Evolutionary conservation across 2,797 vertebrate species (phyloP).

Genomic region (Emydoidea blandingii): DNA sequence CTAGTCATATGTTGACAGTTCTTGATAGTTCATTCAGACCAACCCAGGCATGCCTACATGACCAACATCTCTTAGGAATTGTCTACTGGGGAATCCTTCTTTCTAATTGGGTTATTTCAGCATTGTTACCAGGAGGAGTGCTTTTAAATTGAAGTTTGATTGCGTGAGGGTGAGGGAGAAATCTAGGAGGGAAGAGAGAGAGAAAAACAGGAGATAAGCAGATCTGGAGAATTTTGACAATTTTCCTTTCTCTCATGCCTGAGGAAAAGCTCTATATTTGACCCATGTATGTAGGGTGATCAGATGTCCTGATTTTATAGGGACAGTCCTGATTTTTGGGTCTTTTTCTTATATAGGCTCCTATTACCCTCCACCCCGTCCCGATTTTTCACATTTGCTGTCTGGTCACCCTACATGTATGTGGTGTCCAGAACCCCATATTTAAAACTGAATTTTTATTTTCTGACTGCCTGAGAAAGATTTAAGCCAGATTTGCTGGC

Average conservation of each 20-base stretch:
- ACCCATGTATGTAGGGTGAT: rapidly evolving
- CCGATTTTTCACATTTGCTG: no score
- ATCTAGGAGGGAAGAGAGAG: neutral
- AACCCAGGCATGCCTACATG: neutral
- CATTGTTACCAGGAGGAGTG: neutral
- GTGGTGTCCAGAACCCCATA: rapidly evolving
- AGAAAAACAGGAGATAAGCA: neutral
- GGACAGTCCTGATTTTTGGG: no score
- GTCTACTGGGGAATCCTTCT: constrained; percentile 28
- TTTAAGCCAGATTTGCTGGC: neutral
- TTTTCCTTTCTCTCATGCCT: neutral
- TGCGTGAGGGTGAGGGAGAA: neutral
- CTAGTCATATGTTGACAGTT: neutral
- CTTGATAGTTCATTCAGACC: neutral
- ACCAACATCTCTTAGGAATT: neutral
- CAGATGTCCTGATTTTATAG: no score
- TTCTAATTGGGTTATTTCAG: constrained; percentile 49
- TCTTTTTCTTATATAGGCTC: no score
- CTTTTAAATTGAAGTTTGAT: constrained; percentile 1
- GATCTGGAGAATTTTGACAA: neutral
- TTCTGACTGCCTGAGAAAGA: neutral
- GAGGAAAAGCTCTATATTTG: neutral
- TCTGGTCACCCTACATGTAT: neutral
- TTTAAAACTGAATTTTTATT: neutral
- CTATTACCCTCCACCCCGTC: no score